phyloP scores from a whole-genome alignment of 1,140 invertebrate genomes.

The Dryas iulia region DNA sequence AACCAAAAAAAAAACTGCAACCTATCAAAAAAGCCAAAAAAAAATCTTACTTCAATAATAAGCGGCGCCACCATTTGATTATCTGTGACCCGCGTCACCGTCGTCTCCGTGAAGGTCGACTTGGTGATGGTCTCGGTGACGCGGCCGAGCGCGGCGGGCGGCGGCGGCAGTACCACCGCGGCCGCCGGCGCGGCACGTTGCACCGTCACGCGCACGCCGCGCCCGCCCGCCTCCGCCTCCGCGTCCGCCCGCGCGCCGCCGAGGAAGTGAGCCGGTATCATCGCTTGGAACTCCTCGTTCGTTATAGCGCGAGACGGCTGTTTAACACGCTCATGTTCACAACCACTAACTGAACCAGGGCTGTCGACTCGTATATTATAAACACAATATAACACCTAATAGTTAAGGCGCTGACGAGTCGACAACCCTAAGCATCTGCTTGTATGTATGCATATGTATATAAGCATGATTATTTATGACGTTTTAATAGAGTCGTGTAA shows the following conservation, averaged over 20 bases:
- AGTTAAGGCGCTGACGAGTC: neutral
- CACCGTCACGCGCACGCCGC: slow-evolving; percentile 79
- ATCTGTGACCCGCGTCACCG: slow-evolving; percentile 94
- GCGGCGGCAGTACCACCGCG: slow-evolving; percentile 86
- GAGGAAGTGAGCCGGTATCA: slow-evolving; percentile 94
- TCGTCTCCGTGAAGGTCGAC: slow-evolving; percentile 96
- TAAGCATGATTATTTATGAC: no score
- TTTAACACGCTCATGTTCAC: slow-evolving; percentile 71
- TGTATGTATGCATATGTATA: neutral
- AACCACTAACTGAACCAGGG: slow-evolving; percentile 25
- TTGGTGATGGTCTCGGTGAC: slow-evolving; percentile 96
- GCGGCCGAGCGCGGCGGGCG: slow-evolving; percentile 90
- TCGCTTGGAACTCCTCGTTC: slow-evolving; percentile 95
- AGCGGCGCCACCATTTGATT: slow-evolving; percentile 91
- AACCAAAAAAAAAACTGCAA: slow-evolving; percentile 2
- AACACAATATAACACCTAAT: neutral
- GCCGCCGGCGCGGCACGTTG: slow-evolving; percentile 78
- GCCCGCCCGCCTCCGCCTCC: slow-evolving; percentile 44
- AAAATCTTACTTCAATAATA: slow-evolving; percentile 89
- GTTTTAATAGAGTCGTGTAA: no score
- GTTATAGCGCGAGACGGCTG: slow-evolving; percentile 89
- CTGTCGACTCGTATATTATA: neutral
- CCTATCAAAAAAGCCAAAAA: neutral
- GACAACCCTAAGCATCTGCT: neutral
- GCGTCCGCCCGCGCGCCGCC: slow-evolving; percentile 55